A percentile compares a stretch with the other conserved stretches of the same genome.
Conservation (phyloP, 2,797 vertebrate genomes). For the Discoglossus pictus region DNA sequence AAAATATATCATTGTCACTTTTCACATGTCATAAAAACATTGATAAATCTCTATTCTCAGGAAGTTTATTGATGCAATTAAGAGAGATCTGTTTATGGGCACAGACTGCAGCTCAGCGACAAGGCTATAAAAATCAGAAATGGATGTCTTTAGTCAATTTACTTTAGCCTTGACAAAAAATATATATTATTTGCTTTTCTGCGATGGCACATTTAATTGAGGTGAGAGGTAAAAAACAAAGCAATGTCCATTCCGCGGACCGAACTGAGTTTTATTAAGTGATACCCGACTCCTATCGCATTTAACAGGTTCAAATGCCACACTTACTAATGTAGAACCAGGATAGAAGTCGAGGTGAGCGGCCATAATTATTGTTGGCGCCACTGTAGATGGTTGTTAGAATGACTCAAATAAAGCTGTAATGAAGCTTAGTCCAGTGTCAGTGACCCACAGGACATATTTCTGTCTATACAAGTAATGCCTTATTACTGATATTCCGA, state of each 20-base stretch:
- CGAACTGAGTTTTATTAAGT: constrained; percentile 39
- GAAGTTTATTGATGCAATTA: constrained; percentile 37
- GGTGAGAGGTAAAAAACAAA: constrained; percentile 21
- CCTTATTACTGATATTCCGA: too few relatives aligned
- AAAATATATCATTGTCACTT: constrained; percentile 3
- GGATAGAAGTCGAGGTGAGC: constrained; percentile 78
- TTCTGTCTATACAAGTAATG: constrained; percentile 60
- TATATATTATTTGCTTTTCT: constrained; percentile 31
- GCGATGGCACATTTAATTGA: constrained; percentile 34
- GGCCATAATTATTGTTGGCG: constrained; percentile 77
- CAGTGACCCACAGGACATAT: constrained; percentile 77
- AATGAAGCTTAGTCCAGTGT: constrained; percentile 74
- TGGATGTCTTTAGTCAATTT: constrained; percentile 27
- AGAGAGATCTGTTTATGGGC: constrained; percentile 21
- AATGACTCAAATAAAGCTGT: constrained; percentile 73
- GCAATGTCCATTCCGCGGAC: constrained; percentile 13
- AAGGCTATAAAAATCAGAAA: constrained; percentile 35
- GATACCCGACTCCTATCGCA: constrained; percentile 53
- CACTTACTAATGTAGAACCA: constrained; percentile 69
- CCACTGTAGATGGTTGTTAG: constrained; percentile 69
- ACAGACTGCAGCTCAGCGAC: constrained; percentile 37
- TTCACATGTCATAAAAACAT: constrained; percentile 25
- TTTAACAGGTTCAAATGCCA: constrained; percentile 64
- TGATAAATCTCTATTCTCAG: constrained; percentile 27
- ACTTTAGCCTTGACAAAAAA: constrained; percentile 21